Evolutionary conservation across 2,797 vertebrate species (phyloP).

Genomic region (Myripristis murdjan): DNA sequence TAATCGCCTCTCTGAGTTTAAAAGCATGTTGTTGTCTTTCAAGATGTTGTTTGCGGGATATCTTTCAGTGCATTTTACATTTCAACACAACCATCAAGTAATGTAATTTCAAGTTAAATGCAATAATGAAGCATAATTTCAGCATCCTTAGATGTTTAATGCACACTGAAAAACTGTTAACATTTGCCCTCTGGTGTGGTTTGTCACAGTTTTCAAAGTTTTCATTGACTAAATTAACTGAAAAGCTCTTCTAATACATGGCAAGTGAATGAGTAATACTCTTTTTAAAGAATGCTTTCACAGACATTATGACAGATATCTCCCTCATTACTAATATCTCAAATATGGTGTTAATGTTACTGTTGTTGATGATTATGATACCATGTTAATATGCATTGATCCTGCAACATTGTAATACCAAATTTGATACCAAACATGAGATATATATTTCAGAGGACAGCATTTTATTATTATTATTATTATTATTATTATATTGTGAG

Average conservation of each 20-base stretch:
- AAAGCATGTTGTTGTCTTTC: background rate
- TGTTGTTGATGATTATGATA: constrained; percentile 12
- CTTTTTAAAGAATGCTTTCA: background rate
- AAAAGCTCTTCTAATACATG: no score
- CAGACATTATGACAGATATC: no score
- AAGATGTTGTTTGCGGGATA: constrained; percentile 54
- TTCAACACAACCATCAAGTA: constrained; percentile 76
- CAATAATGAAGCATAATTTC: no score
- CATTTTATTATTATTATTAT: background rate
- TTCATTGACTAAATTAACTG: background rate
- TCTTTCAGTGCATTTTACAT: constrained; percentile 45
- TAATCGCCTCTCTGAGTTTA: background rate
- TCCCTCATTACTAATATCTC: constrained; percentile 15
- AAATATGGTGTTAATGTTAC: constrained; percentile 9
- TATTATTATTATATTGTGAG: constrained; percentile 7
- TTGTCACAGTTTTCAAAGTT: no score
- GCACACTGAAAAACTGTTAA: background rate
- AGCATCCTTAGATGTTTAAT: no score
- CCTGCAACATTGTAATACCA: no score
- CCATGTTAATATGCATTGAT: no score
- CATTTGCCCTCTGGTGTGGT: constrained; percentile 23
- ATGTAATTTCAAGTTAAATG: constrained; percentile 65
- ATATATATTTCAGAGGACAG: constrained; percentile 16
- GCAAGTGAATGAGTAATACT: constrained; percentile 6
- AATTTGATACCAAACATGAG: background rate